Conservation (phyloP, 2,113 vertebrate species). For the Cebus imitator region DNA sequence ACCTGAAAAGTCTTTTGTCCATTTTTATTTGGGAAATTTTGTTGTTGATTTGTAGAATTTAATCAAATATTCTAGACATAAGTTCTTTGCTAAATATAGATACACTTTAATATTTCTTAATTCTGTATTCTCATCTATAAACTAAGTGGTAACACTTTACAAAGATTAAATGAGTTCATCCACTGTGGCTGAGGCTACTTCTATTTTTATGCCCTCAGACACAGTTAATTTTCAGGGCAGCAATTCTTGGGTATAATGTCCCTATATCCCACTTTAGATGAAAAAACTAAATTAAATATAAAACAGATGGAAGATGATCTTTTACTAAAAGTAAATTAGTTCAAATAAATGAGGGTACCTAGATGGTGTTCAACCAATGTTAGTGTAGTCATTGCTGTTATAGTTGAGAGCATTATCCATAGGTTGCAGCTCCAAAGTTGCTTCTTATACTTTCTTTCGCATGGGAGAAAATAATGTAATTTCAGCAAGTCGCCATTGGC, state of each 20-base stretch:
- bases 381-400: background rate
- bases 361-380: background rate
- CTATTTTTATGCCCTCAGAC: background rate
- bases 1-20: background rate
- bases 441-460: background rate
- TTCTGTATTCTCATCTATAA: background rate
- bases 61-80: background rate
- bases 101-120: background rate
- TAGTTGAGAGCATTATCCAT: background rate
- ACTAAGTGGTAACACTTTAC: background rate
- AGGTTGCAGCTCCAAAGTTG: background rate
- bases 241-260: background rate
- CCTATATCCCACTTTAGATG: background rate
- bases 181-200: background rate
- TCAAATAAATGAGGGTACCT: background rate
- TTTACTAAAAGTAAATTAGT: background rate
- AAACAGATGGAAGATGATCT: background rate
- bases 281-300: background rate
- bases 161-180: background rate
- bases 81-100: background rate
- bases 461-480: background rate
- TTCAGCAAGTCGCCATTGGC: background rate
- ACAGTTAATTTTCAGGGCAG: background rate
- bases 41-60: background rate
- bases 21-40: background rate